Percentiles rank a stretch among this genome's conserved stretches.
phyloP scores from a whole-genome alignment of 2,888 invertebrate genomes.

The Cephus runcator region DNA sequence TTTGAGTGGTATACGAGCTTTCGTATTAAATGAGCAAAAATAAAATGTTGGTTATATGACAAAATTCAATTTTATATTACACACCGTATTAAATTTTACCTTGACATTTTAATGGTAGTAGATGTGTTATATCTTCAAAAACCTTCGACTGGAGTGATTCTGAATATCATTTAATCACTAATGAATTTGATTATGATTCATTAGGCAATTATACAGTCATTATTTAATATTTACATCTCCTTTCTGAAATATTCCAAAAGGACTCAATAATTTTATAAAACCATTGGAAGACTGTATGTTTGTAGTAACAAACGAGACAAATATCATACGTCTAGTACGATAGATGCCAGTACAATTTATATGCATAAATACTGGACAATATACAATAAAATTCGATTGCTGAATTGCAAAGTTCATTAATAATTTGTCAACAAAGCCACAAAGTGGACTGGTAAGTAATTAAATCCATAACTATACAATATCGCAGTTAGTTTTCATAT shows the following conservation, averaged over 20 bases:
- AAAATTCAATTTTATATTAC: slow-evolving; percentile 10
- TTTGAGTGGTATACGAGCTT: background rate
- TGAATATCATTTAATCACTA: background rate
- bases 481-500: background rate
- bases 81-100: slow-evolving; percentile 27
- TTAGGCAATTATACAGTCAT: background rate
- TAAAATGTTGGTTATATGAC: slow-evolving; percentile 3
- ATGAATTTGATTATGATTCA: background rate
- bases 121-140: background rate
- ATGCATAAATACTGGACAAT: background rate
- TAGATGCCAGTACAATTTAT: background rate
- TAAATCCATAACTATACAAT: background rate
- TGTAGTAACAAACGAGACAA: background rate
- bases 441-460: background rate
- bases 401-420: background rate
- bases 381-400: background rate
- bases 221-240: background rate
- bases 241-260: background rate
- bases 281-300: background rate
- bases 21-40: slow-evolving; percentile 4
- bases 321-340: background rate
- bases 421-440: background rate
- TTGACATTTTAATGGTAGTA: slow-evolving; percentile 44
- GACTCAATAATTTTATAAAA: background rate
- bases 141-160: background rate